Evolutionary conservation across 2,797 vertebrate genomes (phyloP), one percentile per base, ranked within the genome.

Genomic region (Sciurus carolinensis): DNA sequence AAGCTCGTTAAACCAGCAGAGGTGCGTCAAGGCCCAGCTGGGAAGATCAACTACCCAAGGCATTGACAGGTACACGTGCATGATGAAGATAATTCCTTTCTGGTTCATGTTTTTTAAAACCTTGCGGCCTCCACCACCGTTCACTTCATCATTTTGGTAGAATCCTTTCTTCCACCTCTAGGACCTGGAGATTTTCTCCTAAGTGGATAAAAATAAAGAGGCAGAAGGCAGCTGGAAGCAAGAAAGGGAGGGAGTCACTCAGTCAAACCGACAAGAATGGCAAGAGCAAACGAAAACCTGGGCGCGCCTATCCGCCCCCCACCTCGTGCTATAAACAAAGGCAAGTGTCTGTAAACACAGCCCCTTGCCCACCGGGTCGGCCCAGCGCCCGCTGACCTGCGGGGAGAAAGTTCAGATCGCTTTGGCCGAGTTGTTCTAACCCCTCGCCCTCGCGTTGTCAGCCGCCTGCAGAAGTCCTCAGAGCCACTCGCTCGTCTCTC

Each of bases 401-500:
- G 95, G 90, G 96, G 96, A 98, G 95, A 98, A 98, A 99, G 99
- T 98, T 98, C 98, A 98, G 97, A 97, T 97, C 98, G 93, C 96
- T 98, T 98, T 97, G 97, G 97, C 97, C 98, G 95, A 97, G 98
- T 99, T 98, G 98, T 98, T 98, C 94, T 99, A 98, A 99, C 99
- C 98, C 98, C 77, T 92, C 97, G 98, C 98, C 98, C 98, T 98
- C 50, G 95, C 75, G 94, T 97, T 95, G 98, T 97, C 98, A 97
- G 96, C 95, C 64, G 96, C 97, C 93, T 79, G 90, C 97, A 95
- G 71, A 54, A 96, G 96, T 83, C 94, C 64, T 93, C 84, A 88
- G 97, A 96, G 77, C 87, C 97, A 28, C 91, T 94, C 17, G 83
- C 95, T 98, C 90, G 94, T 97, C 98, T 98, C 96, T 97, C 95